Conservation (phyloP, 2,888 invertebrate genomes). For the Drosophila melanocephala region DNA sequence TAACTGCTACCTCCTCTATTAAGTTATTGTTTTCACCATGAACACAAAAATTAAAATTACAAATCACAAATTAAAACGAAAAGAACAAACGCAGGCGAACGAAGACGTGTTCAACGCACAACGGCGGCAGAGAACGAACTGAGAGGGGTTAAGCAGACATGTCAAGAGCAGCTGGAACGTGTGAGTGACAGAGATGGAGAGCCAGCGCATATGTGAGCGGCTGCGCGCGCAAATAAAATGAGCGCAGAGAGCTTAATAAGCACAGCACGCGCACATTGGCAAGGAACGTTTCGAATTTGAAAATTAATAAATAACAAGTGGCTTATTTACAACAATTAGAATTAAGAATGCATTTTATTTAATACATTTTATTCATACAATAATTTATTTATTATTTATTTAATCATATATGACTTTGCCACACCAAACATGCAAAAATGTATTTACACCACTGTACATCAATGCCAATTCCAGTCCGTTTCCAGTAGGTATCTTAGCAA, state of each 20-base stretch:
- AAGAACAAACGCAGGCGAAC: constrained; percentile 14
- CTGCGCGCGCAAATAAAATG: constrained; percentile 47
- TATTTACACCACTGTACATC: constrained; percentile 32
- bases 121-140: constrained; percentile 54
- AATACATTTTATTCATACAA: neutral
- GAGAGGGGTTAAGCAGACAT: constrained; percentile 43
- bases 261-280: constrained; percentile 36
- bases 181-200: constrained; percentile 39
- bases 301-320: neutral
- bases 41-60: constrained; percentile 30
- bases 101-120: constrained; percentile 64
- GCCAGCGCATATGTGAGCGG: constrained; percentile 24
- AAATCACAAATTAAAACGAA: constrained; percentile 36
- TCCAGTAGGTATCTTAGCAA: constrained; percentile 14
- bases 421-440: neutral
- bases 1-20: constrained; percentile 4
- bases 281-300: constrained; percentile 2
- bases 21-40: constrained; percentile 10
- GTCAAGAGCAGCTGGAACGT: constrained; percentile 35
- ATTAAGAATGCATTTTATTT: neutral
- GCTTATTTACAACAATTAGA: neutral
- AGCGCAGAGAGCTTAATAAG: constrained; percentile 40
- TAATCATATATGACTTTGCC: neutral
- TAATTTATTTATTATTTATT: neutral
- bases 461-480: constrained; percentile 12